Base-by-base conservation (phyloP, 2,797 vertebrate species). In the Myotis vivesi region DNA sequence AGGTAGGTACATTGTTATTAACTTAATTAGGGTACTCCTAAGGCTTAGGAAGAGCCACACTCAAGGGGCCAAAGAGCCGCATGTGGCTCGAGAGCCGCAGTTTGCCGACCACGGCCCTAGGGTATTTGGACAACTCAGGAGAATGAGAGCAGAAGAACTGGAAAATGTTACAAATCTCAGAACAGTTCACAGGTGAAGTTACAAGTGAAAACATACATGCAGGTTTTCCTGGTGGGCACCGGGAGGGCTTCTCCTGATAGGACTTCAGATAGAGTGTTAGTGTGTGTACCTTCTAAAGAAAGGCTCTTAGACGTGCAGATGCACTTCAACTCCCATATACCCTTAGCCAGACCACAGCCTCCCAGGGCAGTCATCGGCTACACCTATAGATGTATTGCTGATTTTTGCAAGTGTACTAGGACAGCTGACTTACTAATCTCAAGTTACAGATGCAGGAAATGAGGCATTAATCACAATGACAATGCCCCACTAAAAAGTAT, bases 151-250 rank as follows among this genome's bases (percentile, higher is more conserved):
- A 73, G 94, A 95, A 92, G 73, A 96, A 46, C 85, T 85, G 9
- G 94, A 92, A 95, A 96, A 64, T 94, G 85, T 71, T 55, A 83
- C 10, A 87, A 93, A 91, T 79, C 89, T 94, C 49, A 97, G n/a
- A 95, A 62, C 33, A 88, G 25, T 72, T 94, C 59, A 3, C 0
- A 94, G 69, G 68, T 93, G 66, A 95, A 94, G 59, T 93, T 97
- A 81, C 38, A 89, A 69, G 87, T 90, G 64, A 96, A 97, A 97
- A 97, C 76, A 11, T 5, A 72, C 33, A n/a, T 80, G 6, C 2
- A 51, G 46, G 6, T 46, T 94, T 89, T 9, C n/a, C 46, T 23
- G 12, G 8, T 30, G 49, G 25, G 16, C 73, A 36, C 59, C n/a
- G 3, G 44, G 33, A 93, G 41, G 36, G 8, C 53, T 91, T 76